A percentile compares a stretch with the other conserved stretches of the same genome.
These are phyloP conservation scores for Chouioia cunea DNA, from an alignment of 2,888 invertebrate species.

Conservation along the genomic window DNA sequence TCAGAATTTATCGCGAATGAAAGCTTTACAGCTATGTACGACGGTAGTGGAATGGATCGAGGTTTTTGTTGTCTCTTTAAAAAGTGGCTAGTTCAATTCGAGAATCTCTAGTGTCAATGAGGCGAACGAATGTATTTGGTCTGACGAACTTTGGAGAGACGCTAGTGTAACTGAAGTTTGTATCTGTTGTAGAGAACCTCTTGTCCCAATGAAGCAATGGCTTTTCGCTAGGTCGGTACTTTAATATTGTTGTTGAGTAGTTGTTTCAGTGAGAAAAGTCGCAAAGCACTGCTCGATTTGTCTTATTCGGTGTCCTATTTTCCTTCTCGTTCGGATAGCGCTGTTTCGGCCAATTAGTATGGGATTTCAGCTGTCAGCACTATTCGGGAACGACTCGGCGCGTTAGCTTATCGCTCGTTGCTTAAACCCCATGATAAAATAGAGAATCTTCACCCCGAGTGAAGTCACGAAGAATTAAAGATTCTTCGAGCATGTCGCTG, in stretches of 20 bases:
- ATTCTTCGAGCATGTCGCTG: constrained; percentile 1
- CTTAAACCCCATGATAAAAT: neutral
- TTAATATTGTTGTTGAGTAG: no score
- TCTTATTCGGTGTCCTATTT: constrained; percentile 4
- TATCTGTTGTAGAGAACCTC: no score
- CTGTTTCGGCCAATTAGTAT: neutral
- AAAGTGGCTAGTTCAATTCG: no score
- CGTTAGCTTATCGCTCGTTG: constrained; percentile 15
- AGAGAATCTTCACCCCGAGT: neutral
- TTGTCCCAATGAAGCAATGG: no score
- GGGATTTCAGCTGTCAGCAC: constrained; percentile 1
- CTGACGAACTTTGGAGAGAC: no score
- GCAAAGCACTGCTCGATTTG: constrained; percentile 6
- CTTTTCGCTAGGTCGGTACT: no score
- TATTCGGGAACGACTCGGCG: constrained; percentile 24
- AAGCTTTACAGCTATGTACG: constrained; percentile 1
- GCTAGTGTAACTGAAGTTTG: no score
- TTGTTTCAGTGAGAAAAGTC: constrained; percentile 35
- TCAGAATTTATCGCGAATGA: constrained; percentile 24
- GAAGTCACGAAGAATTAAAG: constrained; percentile 20
- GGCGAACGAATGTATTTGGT: no score
- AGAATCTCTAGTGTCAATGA: no score
- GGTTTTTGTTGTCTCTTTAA: no score
- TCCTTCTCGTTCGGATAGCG: neutral
- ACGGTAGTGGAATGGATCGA: neutral